Conservation (phyloP, 92 coral and sea anemone species). For the Ricordea florida region DNA sequence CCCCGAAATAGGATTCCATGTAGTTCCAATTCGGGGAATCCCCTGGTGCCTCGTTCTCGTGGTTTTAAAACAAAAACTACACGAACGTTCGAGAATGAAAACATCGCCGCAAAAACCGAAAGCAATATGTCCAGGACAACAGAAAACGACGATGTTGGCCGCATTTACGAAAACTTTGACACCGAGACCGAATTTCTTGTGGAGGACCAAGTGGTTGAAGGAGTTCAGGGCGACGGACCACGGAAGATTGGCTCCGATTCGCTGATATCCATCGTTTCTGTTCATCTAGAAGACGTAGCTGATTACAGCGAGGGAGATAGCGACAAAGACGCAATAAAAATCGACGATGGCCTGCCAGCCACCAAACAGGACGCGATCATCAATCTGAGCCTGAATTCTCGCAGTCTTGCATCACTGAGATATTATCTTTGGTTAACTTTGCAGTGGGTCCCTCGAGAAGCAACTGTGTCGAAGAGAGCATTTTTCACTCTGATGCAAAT, state of each 20-base stretch:
- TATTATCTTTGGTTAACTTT: constrained; percentile 35
- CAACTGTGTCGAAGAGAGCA: background rate
- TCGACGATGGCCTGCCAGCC: constrained; percentile 18
- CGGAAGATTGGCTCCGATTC: constrained; percentile 27
- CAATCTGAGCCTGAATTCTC: constrained; percentile 34
- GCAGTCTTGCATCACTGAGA: constrained; percentile 18
- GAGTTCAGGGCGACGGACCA: too few species aligned
- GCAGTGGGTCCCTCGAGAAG: constrained; percentile 54
- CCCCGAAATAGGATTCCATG: too few species aligned
- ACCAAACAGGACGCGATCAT: constrained; percentile 40
- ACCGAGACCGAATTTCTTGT: too few species aligned
- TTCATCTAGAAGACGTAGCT: constrained; percentile 7
- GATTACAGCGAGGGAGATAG: constrained; percentile 28
- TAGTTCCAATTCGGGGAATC: too few species aligned
- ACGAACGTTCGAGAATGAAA: too few species aligned
- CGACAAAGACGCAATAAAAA: constrained; percentile 27
- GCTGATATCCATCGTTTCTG: constrained; percentile 36
- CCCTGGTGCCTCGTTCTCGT: too few species aligned
- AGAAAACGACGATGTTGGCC: too few species aligned
- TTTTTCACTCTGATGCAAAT: constrained; percentile 9
- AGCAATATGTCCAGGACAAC: too few species aligned
- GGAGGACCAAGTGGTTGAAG: too few species aligned
- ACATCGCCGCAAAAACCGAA: too few species aligned
- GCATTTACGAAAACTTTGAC: too few species aligned
- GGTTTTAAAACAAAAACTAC: too few species aligned